phyloP scores from a whole-genome alignment of 2,113 vertebrate species.

The Rhizomys pruinosus region DNA sequence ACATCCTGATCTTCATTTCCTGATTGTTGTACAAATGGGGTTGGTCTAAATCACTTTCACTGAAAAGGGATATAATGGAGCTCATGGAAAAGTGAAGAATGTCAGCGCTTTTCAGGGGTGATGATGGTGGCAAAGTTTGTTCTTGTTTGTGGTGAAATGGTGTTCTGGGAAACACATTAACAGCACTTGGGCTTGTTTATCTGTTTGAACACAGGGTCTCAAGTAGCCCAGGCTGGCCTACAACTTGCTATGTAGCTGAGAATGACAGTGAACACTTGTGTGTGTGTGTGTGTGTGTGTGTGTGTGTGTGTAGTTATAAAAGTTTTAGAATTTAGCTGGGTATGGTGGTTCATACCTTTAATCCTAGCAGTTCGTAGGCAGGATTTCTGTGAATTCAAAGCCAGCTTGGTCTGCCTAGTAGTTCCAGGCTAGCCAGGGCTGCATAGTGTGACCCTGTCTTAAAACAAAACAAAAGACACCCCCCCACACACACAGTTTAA shows the following conservation, averaged over 20 bases:
- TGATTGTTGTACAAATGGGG: not conserved
- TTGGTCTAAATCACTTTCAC: constrained; percentile 13
- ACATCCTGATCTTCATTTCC: not conserved
- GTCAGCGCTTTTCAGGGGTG: not conserved
- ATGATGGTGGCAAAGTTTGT: not conserved
- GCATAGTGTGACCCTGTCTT: too few relatives aligned
- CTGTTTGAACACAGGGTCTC: not conserved
- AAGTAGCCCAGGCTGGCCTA: not conserved
- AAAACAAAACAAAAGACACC: too few relatives aligned
- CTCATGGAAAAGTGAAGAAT: constrained; percentile 6
- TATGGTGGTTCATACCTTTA: too few relatives aligned
- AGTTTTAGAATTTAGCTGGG: not conserved
- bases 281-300: too few relatives aligned
- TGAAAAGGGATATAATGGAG: constrained; percentile 16
- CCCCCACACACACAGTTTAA: too few relatives aligned
- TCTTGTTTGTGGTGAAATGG: constrained; percentile 3
- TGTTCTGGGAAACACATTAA: not conserved
- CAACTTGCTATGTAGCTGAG: not conserved
- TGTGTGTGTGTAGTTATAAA: not conserved
- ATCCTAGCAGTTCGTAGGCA: too few relatives aligned
- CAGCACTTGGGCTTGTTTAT: constrained; percentile 6
- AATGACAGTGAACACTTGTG: not conserved
- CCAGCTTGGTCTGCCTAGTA: too few relatives aligned
- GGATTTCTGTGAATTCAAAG: too few relatives aligned
- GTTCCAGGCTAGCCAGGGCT: too few relatives aligned